Conservation (phyloP, 2,113 vertebrate species). For the Sula dactylatra region DNA sequence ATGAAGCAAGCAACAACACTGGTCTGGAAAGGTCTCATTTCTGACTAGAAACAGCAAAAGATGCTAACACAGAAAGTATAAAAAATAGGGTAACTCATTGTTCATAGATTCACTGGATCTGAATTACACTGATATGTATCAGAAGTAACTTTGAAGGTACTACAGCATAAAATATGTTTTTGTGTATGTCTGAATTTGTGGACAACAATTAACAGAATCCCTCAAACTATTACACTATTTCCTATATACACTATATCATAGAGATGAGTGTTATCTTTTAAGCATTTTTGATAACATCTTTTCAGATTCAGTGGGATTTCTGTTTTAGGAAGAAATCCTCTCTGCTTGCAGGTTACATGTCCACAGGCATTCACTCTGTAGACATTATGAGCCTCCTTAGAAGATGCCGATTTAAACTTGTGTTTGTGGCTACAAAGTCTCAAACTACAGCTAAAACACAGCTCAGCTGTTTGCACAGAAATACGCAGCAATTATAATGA, state of each 20-base stretch:
- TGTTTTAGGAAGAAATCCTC: background rate
- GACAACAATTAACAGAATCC: background rate
- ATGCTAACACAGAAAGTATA: background rate
- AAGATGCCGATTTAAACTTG: background rate
- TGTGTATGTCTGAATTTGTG: background rate
- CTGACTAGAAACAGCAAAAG: background rate
- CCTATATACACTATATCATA: background rate
- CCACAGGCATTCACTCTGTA: background rate
- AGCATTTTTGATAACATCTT: background rate
- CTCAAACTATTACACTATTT: background rate
- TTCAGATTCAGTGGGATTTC: background rate
- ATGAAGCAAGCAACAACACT: background rate
- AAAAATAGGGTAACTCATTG: background rate
- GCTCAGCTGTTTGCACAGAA: constrained; percentile 9
- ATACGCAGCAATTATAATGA: background rate
- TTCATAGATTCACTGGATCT: background rate
- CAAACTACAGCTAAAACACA: background rate
- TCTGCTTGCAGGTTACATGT: background rate
- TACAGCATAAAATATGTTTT: background rate
- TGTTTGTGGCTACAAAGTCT: background rate
- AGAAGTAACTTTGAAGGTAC: background rate
- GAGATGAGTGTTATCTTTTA: background rate
- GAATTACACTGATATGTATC: background rate
- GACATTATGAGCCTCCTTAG: background rate
- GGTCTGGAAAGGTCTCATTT: background rate